Conservation (phyloP, 2,888 invertebrate genomes). For the Myopa tessellatipennis region DNA sequence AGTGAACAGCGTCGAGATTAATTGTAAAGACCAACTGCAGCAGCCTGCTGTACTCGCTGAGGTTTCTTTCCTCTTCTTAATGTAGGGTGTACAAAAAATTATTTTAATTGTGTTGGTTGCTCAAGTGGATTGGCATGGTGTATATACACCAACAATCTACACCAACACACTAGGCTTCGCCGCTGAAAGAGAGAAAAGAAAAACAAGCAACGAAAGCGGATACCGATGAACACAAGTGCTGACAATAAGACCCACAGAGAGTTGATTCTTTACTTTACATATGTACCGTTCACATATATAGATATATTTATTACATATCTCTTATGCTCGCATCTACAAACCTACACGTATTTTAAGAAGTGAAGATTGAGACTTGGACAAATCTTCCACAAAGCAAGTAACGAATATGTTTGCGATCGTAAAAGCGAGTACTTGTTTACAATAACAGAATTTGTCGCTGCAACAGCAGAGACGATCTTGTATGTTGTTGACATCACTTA, state of each 20-base stretch:
- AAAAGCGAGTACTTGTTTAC: slow-evolving; percentile 24
- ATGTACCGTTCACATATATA: background rate
- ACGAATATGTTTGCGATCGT: slow-evolving; percentile 24
- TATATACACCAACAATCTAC: slow-evolving; percentile 10
- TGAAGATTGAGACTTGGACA: slow-evolving; percentile 25
- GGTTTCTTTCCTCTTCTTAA: slow-evolving; percentile 35
- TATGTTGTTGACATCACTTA: slow-evolving; percentile 34
- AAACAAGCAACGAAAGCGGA: slow-evolving; percentile 38
- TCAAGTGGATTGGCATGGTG: slow-evolving; percentile 30
- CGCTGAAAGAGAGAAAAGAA: slow-evolving; percentile 16
- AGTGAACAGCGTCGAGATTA: slow-evolving; percentile 38
- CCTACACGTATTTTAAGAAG: slow-evolving; percentile 25
- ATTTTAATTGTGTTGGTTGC: slow-evolving; percentile 36
- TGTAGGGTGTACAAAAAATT: slow-evolving; percentile 36
- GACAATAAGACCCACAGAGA: slow-evolving; percentile 37
- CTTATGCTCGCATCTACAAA: background rate
- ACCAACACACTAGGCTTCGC: slow-evolving; percentile 17
- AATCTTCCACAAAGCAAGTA: slow-evolving; percentile 17
- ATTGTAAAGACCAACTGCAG: slow-evolving; percentile 38
- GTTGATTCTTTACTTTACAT: slow-evolving; percentile 35
- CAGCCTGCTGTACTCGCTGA: slow-evolving; percentile 28
- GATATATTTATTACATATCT: background rate
- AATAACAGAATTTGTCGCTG: slow-evolving; percentile 26
- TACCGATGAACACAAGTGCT: slow-evolving; percentile 30
- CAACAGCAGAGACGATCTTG: slow-evolving; percentile 15